Evolutionary conservation across 2,113 vertebrate genomes (phyloP), one percentile per base, ranked within the genome.

Genomic region (Istiophorus platypterus): DNA sequence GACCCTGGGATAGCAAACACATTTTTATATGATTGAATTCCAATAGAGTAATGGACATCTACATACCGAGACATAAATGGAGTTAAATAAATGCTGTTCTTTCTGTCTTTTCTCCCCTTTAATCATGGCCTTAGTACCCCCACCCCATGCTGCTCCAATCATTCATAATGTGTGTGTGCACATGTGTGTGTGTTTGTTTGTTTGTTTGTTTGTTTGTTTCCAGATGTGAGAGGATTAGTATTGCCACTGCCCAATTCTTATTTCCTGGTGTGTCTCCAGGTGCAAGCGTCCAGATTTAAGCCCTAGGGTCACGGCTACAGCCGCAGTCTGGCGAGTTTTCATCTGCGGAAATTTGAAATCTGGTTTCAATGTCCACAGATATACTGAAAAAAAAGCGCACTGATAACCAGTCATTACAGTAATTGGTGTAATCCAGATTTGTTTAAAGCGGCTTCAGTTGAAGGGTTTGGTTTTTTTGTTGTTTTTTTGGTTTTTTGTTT

Each of bases 11-110:
- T 83, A 84, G 90, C 84, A 61, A 93, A 86, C 72, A 66, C 71
- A n/a, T 91, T 93, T 91, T 93, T 93, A 88, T 92, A 92, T 90
- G 78, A 92, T 85, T 80, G 67, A 91, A 84, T 87, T 85, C 70
- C 64, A 75, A 74, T 86, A 87, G 73, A 91, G 79, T 72, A 69
- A 88, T 84, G 81, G 77, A 89, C 63, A 71, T 84, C 70, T 72
- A 78, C 73, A 47, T 81, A 84, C 67, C 10, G 54, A 87, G 59
- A 78, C 68, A 45, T 77, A 49, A 39, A 56, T 82, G 78, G 65
- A 89, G 86, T 87, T 54, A 81, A 84, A 85, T 80, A 87, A 85
- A 85, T 90, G 79, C 80, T 88, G 86, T 88, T 88, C 72, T 85
- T 76, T 90, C 58, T 81, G 74, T 85, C 64, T 86, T 79, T 82